Percentiles rank a stretch among this genome's conserved stretches.
phyloP scores from a whole-genome alignment of 1,140 invertebrate genomes.

The Aphaenogaster ashmeadi region DNA sequence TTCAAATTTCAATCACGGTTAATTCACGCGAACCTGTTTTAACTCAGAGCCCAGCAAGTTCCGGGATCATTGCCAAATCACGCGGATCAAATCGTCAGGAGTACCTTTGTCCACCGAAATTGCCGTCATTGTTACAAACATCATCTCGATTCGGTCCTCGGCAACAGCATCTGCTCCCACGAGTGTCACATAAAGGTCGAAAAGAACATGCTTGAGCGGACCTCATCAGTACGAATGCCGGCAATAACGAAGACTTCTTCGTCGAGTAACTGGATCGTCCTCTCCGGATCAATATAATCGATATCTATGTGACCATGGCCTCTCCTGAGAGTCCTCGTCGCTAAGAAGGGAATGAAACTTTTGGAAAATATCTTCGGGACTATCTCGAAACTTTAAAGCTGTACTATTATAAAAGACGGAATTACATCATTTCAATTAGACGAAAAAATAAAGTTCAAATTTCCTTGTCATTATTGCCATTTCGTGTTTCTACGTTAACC shows the following conservation, averaged over 20 bases:
- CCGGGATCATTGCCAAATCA: slow-evolving; percentile 33
- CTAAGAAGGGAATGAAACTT: slow-evolving; percentile 22
- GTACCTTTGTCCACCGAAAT: slow-evolving; percentile 58
- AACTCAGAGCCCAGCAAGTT: not conserved
- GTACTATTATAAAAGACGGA: slow-evolving; percentile 3
- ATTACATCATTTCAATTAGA: not conserved
- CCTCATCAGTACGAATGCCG: slow-evolving; percentile 29
- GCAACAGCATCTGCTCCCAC: slow-evolving; percentile 21
- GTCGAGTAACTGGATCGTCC: slow-evolving; percentile 53
- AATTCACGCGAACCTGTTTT: not conserved
- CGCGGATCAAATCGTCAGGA: slow-evolving; percentile 27
- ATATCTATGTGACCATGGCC: slow-evolving; percentile 45
- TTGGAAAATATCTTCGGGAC: slow-evolving; percentile 1
- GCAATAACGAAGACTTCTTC: slow-evolving; percentile 54
- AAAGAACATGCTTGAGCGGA: slow-evolving; percentile 40
- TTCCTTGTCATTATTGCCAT: not conserved
- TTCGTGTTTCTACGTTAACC: not conserved
- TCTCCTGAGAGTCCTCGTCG: not conserved
- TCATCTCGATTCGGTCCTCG: slow-evolving; percentile 65
- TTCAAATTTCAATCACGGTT: not conserved
- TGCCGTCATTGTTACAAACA: slow-evolving; percentile 62
- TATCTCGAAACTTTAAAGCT: not conserved
- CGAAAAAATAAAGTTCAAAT: not conserved
- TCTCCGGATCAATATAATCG: slow-evolving; percentile 58
- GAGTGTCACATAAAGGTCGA: slow-evolving; percentile 47